phyloP scores from a whole-genome alignment of 2,113 vertebrate genomes.

The Lynx canadensis region DNA sequence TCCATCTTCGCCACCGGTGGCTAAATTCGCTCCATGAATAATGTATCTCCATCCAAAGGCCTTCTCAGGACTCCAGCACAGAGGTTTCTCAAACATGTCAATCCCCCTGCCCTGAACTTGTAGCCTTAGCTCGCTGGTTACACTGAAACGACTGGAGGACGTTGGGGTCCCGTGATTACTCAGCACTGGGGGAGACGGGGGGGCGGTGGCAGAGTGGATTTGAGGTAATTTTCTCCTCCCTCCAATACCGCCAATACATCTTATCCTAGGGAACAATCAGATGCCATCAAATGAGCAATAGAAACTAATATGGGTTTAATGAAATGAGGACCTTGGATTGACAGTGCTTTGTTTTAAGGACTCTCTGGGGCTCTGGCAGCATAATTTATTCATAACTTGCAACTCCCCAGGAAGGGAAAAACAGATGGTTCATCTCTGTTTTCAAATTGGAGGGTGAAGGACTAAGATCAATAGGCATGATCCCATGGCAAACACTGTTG shows the following conservation, averaged over 20 bases:
- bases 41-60: not conserved
- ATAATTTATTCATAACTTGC: constrained; percentile 70
- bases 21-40: not conserved
- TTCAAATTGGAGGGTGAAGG: constrained; percentile 59
- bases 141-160: not conserved
- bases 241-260: not conserved
- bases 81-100: not conserved
- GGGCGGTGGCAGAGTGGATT: not conserved
- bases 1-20: not conserved
- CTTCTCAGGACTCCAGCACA: not conserved
- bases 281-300: constrained; percentile 52
- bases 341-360: constrained; percentile 63
- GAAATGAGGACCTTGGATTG: constrained; percentile 48
- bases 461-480: constrained; percentile 54
- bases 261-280: constrained; percentile 17
- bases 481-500: not conserved
- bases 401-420: constrained; percentile 61
- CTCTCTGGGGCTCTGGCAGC: constrained; percentile 40
- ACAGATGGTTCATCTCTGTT: constrained; percentile 69
- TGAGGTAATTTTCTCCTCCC: not conserved
- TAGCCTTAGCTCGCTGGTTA: not conserved
- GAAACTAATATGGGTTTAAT: constrained; percentile 68
- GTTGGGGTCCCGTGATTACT: not conserved
- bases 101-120: not conserved
- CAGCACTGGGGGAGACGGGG: not conserved